Evolutionary conservation across 2,888 invertebrate species (phyloP).

Genomic region (Drosophila incognita): DNA sequence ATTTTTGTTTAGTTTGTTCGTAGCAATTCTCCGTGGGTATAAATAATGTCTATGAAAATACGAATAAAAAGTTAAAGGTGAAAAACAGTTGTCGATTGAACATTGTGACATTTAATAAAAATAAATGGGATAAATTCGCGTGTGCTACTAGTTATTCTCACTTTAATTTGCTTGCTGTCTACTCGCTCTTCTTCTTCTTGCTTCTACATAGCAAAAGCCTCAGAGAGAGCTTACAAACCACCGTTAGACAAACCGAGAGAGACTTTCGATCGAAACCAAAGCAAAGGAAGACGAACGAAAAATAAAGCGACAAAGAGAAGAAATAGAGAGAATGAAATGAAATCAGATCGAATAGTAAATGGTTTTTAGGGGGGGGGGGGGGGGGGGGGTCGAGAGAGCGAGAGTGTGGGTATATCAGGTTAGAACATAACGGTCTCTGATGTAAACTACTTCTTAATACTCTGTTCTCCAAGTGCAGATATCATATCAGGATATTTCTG

Average conservation of each 20-base stretch:
- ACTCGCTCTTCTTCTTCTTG: not conserved
- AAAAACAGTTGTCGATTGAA: not conserved
- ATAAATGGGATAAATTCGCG: not conserved
- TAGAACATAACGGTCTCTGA: not conserved
- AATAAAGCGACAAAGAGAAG: not conserved
- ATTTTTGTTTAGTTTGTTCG: not conserved
- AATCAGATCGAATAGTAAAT: not conserved
- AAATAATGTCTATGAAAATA: not conserved
- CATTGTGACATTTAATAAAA: not conserved
- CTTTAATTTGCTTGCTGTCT: not conserved
- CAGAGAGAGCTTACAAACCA: not conserved
- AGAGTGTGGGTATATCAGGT: not conserved
- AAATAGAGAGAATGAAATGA: not conserved
- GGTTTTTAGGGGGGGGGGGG: accelerated
- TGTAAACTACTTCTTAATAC: not conserved
- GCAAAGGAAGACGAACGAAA: not conserved
- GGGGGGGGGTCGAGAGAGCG: not conserved
- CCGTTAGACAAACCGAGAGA: not conserved
- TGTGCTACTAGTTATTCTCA: not conserved
- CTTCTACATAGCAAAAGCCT: not conserved
- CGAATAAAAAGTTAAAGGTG: not conserved
- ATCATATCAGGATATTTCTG: not conserved
- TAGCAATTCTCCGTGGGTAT: not conserved
- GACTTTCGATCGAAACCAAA: not conserved
- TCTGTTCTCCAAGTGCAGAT: not conserved